Evolutionary conservation across 2,888 invertebrate species (phyloP), one percentile per base, ranked within the genome.

Genomic region (Macrophya alboannulata): DNA sequence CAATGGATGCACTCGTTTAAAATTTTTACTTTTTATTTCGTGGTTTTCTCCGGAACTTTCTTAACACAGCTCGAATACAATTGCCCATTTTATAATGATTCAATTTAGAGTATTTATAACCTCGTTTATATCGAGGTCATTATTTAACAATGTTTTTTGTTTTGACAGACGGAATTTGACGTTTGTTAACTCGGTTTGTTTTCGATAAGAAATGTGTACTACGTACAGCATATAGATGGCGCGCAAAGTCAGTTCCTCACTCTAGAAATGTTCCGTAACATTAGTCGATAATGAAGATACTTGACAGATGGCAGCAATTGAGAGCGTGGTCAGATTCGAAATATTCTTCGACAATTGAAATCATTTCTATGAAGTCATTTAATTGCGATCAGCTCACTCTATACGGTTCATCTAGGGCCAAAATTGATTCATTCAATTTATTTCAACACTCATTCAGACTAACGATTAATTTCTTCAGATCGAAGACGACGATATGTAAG

Each of bases 31-130:
- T 91, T 71, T 90, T 89, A 5, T 86, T 84, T 31, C 85, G 79
- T 77, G 86, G 87, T 85, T 88, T 90, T 81, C 87, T 88, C 84
- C 87, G 88, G 83, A 91, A 87, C 84, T 88, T 90, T 85, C 85
- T 89, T 43, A 91, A 68, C 40, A 90, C 43, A 17, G 85, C 88
- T 84, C 89, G 87, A 84, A 91, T 85, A 76, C 91, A 91, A 86
- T 90, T 91, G 48, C 90, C 91, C 91, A 91, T 91, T 55, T 85
- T 81, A 68, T 76, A 76, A 10, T 25, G 25, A 5, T 77, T 74
- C 37, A 12, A 45, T 45, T 77, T 31, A 2, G 15, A 55, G 45
- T 45, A 45, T 74, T 55, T 62, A 81, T 65, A 81, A 81, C 81
- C 81, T 62, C 62, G 21, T 55, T n/a, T 31, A 5, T n/a, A 55